Conservation (phyloP, 2,113 vertebrate species). For the Corvus cornix region DNA sequence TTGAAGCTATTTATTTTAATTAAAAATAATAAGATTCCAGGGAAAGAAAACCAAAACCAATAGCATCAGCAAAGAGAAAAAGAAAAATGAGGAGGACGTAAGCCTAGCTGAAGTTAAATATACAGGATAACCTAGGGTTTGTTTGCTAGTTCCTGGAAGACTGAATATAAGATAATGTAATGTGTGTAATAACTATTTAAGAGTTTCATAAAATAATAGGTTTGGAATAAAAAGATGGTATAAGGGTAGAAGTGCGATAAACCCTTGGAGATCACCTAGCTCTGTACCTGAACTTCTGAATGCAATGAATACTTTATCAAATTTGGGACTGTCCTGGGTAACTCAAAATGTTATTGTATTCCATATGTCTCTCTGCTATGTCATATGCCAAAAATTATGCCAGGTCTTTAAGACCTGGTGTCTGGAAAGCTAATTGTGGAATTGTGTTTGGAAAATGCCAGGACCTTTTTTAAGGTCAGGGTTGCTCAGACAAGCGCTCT, state of each 20-base stretch:
- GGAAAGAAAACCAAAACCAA: slow-evolving; percentile 1
- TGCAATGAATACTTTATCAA: background rate
- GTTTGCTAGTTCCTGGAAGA: background rate
- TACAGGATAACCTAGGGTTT: background rate
- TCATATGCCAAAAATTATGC: rapidly evolving
- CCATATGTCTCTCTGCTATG: background rate
- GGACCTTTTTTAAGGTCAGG: background rate
- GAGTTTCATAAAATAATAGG: background rate
- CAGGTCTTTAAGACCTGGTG: background rate
- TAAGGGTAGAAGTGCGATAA: background rate
- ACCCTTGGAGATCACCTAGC: background rate
- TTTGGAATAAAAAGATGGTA: background rate
- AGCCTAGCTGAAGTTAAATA: background rate
- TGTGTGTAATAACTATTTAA: background rate
- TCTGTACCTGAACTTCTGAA: background rate
- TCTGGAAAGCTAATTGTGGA: background rate
- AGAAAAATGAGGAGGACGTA: background rate
- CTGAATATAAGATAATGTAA: background rate
- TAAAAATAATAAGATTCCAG: slow-evolving; percentile 1
- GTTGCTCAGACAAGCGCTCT: background rate
- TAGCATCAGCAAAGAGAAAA: background rate
- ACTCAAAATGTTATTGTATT: background rate
- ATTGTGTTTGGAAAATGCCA: background rate
- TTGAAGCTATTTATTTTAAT: slow-evolving; percentile 24
- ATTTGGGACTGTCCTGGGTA: background rate